A percentile compares a stretch with the other conserved stretches of the same genome.
Evolutionary conservation across 53 echinoderm and acorn worm species (phyloP).

Genomic region (Stichopus horrens): DNA sequence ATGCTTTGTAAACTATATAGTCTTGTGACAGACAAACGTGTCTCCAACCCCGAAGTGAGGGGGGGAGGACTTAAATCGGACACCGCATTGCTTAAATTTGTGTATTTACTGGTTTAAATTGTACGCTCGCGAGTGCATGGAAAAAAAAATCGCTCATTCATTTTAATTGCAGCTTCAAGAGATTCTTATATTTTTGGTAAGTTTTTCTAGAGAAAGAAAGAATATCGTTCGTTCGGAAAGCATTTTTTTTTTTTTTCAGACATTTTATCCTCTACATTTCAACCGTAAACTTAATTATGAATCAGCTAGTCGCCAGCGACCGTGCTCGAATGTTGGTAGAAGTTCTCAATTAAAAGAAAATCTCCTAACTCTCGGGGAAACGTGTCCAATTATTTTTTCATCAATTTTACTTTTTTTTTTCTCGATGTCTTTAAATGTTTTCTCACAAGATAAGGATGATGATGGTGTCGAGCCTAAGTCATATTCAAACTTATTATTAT

Average conservation of each 20-base stretch:
- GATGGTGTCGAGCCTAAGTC: neutral
- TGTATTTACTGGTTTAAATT: no score
- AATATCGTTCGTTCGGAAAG: neutral
- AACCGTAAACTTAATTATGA: conserved; percentile 14
- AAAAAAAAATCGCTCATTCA: no score
- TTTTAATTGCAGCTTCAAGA: neutral
- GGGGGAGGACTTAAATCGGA: no score
- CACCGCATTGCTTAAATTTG: no score
- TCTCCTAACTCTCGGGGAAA: neutral
- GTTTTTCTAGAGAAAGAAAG: neutral
- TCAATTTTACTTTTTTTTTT: neutral
- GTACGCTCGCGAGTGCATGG: no score
- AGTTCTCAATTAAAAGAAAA: conserved; percentile 5
- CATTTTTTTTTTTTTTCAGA: neutral
- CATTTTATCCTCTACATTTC: conserved; percentile 7
- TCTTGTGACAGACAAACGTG: no score
- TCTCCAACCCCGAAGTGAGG: no score
- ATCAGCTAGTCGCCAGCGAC: conserved; percentile 6
- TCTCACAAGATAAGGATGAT: neutral
- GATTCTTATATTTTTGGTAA: neutral
- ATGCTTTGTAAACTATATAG: no score
- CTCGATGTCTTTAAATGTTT: neutral
- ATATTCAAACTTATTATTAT: neutral
- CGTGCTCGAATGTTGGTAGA: conserved; percentile 11
- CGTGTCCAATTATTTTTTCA: conserved; percentile 16